Evolutionary conservation across 2,113 vertebrate genomes (phyloP).

Genomic region (Pterocles orientalis): DNA sequence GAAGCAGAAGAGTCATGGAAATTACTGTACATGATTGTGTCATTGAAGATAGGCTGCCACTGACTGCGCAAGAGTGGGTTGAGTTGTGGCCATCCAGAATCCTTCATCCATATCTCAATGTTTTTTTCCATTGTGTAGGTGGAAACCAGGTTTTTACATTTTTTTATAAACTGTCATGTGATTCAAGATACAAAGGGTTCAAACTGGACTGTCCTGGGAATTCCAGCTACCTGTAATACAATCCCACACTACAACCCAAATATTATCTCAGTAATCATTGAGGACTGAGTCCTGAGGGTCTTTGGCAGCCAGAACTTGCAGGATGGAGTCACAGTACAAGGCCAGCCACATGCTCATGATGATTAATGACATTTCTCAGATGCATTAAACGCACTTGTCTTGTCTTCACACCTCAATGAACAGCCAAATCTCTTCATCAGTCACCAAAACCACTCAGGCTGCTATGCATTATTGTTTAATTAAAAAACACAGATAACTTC

Average conservation of each 20-base stretch:
- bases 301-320: not conserved
- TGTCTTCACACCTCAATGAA: not conserved
- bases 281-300: not conserved
- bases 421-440: not conserved
- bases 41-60: not conserved
- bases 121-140: not conserved
- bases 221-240: not conserved
- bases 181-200: not conserved
- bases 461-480: constrained; percentile 4
- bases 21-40: not conserved
- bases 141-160: rapidly evolving
- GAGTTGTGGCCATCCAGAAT: not conserved
- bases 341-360: not conserved
- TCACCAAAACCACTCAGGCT: not conserved
- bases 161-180: rapidly evolving
- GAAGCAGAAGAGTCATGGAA: not conserved
- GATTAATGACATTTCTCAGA: not conserved
- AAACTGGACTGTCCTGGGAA: not conserved
- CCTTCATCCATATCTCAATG: not conserved
- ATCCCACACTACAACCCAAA: not conserved
- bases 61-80: rapidly evolving
- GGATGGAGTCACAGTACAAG: not conserved
- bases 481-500: constrained; percentile 14
- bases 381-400: not conserved
- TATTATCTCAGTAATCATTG: not conserved